phyloP scores from a whole-genome alignment of 2,113 vertebrate species.

The Prunella himalayana region DNA sequence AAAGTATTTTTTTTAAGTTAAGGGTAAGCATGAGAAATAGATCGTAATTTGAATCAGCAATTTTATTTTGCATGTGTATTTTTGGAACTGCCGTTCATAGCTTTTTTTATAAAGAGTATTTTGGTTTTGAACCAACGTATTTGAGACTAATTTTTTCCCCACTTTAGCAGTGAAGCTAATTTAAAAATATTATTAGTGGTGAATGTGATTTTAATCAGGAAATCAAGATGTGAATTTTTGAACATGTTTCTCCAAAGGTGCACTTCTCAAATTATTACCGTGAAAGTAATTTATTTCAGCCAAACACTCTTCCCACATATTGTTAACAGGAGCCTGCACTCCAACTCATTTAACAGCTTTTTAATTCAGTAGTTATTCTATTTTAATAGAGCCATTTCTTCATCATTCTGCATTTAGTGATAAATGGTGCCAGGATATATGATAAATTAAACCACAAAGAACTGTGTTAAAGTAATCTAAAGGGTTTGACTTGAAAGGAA shows the following conservation, averaged over 20 bases:
- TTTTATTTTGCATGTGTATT: slow-evolving; percentile 42
- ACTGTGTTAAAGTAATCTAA: slow-evolving; percentile 73
- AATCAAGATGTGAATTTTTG: slow-evolving; percentile 77
- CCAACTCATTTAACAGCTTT: slow-evolving; percentile 78
- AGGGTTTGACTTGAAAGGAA: slow-evolving; percentile 72
- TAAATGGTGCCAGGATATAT: slow-evolving; percentile 80
- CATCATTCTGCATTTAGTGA: slow-evolving; percentile 82
- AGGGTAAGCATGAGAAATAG: slow-evolving; percentile 13
- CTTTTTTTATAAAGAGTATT: slow-evolving; percentile 24
- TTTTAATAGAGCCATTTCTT: slow-evolving; percentile 83
- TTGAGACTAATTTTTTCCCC: slow-evolving; percentile 42
- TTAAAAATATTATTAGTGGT: slow-evolving; percentile 68
- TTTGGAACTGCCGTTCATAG: neutral
- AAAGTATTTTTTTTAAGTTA: slow-evolving; percentile 16
- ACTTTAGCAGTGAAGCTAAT: slow-evolving; percentile 57
- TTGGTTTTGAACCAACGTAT: slow-evolving; percentile 55
- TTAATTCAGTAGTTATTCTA: slow-evolving; percentile 80
- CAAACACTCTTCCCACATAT: slow-evolving; percentile 76
- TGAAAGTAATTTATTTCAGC: slow-evolving; percentile 79
- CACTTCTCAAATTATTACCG: slow-evolving; percentile 72
- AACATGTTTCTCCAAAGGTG: slow-evolving; percentile 75
- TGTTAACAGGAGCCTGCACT: slow-evolving; percentile 73
- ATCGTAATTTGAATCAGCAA: slow-evolving; percentile 60
- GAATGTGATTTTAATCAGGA: slow-evolving; percentile 66
- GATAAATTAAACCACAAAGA: slow-evolving; percentile 79